Conservation (phyloP, 2,888 invertebrate genomes). For the Enchytraeus crypticus region DNA sequence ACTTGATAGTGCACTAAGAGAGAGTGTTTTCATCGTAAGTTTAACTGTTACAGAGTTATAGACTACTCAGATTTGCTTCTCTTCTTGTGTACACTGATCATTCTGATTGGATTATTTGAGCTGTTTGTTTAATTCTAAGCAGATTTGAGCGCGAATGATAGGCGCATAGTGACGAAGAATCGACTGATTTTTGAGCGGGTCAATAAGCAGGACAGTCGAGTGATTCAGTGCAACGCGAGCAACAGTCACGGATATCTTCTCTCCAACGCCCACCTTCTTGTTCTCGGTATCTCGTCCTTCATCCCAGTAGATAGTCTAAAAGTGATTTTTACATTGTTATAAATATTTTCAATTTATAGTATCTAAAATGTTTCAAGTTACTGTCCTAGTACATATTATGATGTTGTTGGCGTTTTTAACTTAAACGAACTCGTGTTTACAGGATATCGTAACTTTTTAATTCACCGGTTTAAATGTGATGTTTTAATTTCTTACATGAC, state of each 20-base stretch:
- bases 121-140: not conserved
- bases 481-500: too few relatives aligned
- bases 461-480: too few relatives aligned
- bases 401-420: too few relatives aligned
- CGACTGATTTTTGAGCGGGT: not conserved
- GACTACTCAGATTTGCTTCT: not conserved
- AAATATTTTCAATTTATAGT: too few relatives aligned
- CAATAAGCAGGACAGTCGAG: not conserved
- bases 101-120: not conserved
- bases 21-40: not conserved
- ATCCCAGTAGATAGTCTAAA: too few relatives aligned
- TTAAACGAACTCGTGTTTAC: too few relatives aligned
- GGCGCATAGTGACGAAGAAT: not conserved
- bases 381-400: too few relatives aligned
- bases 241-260: slow-evolving; percentile 7
- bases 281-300: slow-evolving; percentile 1
- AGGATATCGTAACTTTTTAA: too few relatives aligned
- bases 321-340: too few relatives aligned
- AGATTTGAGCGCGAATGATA: not conserved
- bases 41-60: not conserved
- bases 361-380: too few relatives aligned
- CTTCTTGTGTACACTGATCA: not conserved
- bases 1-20: too few relatives aligned
- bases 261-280: slow-evolving; percentile 3
- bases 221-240: slow-evolving; percentile 5